These are phyloP conservation scores for Oscheius onirici DNA, from an alignment of 2,888 invertebrate genomes.

Conservation along the genomic window DNA sequence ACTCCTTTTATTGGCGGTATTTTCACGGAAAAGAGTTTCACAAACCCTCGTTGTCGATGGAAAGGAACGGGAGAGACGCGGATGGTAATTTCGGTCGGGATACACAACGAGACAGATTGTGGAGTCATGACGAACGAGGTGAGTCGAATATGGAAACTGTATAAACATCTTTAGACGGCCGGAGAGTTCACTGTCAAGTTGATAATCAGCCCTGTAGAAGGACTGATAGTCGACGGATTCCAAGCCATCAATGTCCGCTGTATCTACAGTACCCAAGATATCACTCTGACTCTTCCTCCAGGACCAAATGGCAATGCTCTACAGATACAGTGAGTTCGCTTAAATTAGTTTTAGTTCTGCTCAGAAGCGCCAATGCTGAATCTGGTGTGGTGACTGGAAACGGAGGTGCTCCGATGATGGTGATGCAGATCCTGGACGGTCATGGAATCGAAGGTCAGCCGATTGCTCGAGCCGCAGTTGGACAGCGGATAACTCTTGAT, in stretches of 20 bases:
- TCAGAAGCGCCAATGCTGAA: slow-evolving; percentile 47
- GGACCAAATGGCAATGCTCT: slow-evolving; percentile 55
- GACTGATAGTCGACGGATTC: slow-evolving; percentile 65
- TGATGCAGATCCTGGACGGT: slow-evolving; percentile 66
- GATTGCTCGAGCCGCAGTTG: slow-evolving; percentile 63
- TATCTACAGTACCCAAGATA: slow-evolving; percentile 62
- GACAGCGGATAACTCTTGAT: slow-evolving; percentile 68
- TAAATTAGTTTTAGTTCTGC: neutral
- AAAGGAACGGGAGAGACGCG: slow-evolving; percentile 52
- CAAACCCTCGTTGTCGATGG: slow-evolving; percentile 38
- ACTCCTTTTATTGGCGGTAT: slow-evolving; percentile 55
- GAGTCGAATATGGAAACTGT: neutral
- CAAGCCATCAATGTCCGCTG: slow-evolving; percentile 58
- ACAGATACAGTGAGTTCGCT: slow-evolving; percentile 33
- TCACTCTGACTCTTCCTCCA: slow-evolving; percentile 64
- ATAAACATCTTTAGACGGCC: slow-evolving; percentile 36
- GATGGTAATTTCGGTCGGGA: slow-evolving; percentile 50
- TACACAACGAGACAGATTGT: slow-evolving; percentile 53
- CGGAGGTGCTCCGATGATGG: slow-evolving; percentile 62
- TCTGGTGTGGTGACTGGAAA: slow-evolving; percentile 64
- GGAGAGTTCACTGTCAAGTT: slow-evolving; percentile 58
- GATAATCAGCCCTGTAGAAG: slow-evolving; percentile 61
- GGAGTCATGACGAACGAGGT: slow-evolving; percentile 52
- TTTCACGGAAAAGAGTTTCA: slow-evolving; percentile 55
- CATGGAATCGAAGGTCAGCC: slow-evolving; percentile 64